These are phyloP conservation scores for Leptodactylus fallax DNA, from an alignment of 2,797 vertebrate species.

Conservation along the genomic window DNA sequence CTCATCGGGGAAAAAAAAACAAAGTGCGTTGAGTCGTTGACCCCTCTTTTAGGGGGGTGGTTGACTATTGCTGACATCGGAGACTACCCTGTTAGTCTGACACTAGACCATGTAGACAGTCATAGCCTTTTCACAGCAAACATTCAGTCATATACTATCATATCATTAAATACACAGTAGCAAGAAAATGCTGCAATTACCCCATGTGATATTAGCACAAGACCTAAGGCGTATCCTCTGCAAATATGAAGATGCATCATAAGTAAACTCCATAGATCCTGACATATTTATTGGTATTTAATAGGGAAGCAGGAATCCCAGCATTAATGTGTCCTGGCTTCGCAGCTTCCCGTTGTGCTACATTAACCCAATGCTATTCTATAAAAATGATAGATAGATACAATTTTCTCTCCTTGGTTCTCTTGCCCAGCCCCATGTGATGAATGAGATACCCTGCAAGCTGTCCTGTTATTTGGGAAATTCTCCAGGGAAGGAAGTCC, in stretches of 20 bases:
- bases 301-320: constrained; percentile 34
- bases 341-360: constrained; percentile 24
- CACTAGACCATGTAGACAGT: background rate
- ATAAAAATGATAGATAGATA: constrained; percentile 40
- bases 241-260: constrained; percentile 20
- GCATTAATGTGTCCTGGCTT: background rate
- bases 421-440: constrained; percentile 19
- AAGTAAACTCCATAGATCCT: background rate
- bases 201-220: background rate
- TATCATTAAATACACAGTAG: background rate
- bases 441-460: constrained; percentile 37
- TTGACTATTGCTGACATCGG: background rate
- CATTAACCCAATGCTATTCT: constrained; percentile 25
- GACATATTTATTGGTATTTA: constrained; percentile 40
- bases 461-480: constrained; percentile 27
- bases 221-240: background rate
- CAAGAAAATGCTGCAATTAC: background rate
- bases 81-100: background rate
- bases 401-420: constrained; percentile 19
- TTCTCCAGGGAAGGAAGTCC: constrained; percentile 34
- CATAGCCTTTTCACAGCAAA: background rate
- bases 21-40: too few species aligned
- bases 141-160: background rate
- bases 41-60: background rate
- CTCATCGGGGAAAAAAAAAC: background rate